Percentiles rank a stretch among this genome's conserved stretches.
Evolutionary conservation across 2,797 vertebrate species (phyloP).

Genomic region (Falco naumanni): DNA sequence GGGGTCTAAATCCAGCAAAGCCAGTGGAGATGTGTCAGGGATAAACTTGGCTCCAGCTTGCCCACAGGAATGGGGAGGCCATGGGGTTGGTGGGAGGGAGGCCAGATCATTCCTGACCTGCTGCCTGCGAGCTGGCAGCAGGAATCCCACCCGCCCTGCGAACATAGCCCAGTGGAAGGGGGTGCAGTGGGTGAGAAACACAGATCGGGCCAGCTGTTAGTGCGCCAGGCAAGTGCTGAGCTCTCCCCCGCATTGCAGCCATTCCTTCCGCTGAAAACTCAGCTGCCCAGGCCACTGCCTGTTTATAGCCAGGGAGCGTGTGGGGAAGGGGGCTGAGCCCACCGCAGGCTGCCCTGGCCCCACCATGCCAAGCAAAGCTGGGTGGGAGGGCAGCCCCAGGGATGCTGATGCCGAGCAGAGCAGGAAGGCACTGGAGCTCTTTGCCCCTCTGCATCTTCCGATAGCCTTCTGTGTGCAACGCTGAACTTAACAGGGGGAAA

Average conservation of each 20-base stretch:
- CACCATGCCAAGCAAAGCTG: rapidly evolving
- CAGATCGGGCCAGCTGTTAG: conserved; percentile 72
- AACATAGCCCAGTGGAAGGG: neutral
- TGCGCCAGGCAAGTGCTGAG: conserved; percentile 31
- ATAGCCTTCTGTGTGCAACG: rapidly evolving
- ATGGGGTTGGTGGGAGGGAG: conserved; percentile 35
- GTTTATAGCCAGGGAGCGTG: neutral
- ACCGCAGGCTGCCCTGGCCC: rapidly evolving
- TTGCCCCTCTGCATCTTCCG: neutral
- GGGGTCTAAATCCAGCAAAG: conserved; percentile 55
- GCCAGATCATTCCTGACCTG: conserved; percentile 45
- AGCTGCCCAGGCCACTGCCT: neutral
- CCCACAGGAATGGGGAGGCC: conserved; percentile 63
- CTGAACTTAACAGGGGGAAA: neutral
- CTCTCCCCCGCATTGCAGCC: conserved; percentile 72
- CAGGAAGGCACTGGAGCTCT: neutral
- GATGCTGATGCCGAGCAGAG: rapidly evolving
- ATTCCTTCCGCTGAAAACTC: conserved; percentile 70
- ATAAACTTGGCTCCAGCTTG: conserved; percentile 64
- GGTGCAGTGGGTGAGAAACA: neutral
- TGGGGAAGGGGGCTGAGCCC: neutral
- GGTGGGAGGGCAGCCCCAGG: neutral
- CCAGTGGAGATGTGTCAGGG: neutral
- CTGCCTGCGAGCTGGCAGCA: conserved; percentile 18
- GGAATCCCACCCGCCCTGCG: conserved; percentile 51